Conservation (phyloP, 2,113 vertebrate genomes). For the Ellobius talpinus region DNA sequence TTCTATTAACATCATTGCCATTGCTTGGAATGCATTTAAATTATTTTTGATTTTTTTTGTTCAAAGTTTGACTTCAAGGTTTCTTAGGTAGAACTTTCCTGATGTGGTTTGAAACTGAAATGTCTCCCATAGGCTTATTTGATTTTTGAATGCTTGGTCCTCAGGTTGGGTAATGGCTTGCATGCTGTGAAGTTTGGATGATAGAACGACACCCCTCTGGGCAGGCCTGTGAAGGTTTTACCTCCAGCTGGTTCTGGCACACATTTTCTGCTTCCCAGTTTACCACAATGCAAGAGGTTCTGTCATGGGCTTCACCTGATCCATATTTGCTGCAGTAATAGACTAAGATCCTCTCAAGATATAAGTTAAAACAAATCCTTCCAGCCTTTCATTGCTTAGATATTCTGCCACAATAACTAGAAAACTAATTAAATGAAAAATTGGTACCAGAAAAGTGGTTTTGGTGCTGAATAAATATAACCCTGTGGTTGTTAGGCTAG, state of each 20-base stretch:
- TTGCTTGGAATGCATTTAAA: background rate
- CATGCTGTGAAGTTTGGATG: background rate
- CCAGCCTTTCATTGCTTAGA: background rate
- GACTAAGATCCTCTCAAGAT: background rate
- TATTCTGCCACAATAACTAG: background rate
- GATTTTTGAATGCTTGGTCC: background rate
- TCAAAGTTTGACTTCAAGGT: background rate
- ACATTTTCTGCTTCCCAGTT: background rate
- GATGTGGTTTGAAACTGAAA: background rate
- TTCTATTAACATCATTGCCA: background rate
- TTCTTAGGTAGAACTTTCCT: background rate
- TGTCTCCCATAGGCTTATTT: background rate
- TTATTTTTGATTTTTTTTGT: background rate
- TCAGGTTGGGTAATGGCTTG: background rate
- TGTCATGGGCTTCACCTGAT: background rate
- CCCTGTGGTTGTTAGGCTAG: background rate
- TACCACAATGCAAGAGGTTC: no score
- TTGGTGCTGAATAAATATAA: background rate
- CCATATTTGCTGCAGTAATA: background rate
- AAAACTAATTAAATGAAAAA: background rate
- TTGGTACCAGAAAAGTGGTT: background rate
- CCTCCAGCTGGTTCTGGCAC: background rate
- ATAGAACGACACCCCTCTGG: background rate
- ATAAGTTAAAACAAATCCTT: background rate
- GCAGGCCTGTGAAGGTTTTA: background rate